These are phyloP conservation scores for Dorcus parallelipipedus DNA, from an alignment of 2,888 invertebrate genomes.

Conservation along the genomic window DNA sequence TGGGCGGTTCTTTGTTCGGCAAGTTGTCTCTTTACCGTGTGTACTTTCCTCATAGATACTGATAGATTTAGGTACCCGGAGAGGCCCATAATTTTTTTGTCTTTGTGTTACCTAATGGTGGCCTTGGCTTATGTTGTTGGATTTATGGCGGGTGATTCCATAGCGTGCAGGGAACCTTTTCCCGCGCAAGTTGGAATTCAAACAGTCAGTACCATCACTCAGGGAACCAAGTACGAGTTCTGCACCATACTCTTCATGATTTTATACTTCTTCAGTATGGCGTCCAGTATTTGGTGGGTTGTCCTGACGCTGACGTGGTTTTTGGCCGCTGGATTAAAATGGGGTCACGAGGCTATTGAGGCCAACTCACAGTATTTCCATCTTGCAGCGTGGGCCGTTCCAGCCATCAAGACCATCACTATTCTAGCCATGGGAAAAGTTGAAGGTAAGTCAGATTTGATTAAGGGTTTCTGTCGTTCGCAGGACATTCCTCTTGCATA, in stretches of 20 bases:
- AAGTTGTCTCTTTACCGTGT: conserved; percentile 88
- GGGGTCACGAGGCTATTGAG: conserved; percentile 98
- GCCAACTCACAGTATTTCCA: conserved; percentile 97
- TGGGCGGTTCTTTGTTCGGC: conserved; percentile 88
- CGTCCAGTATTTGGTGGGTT: conserved; percentile 97
- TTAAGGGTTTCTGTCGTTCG: too few relatives aligned
- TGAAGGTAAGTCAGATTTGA: conserved; percentile 65
- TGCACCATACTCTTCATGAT: conserved; percentile 96
- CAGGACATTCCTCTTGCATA: too few relatives aligned
- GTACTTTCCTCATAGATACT: conserved; percentile 92
- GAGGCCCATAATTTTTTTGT: conserved; percentile 94
- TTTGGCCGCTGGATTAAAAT: conserved; percentile 91
- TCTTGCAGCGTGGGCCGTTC: conserved; percentile 96
- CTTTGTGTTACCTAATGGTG: conserved; percentile 93
- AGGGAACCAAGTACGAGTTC: conserved; percentile 77
- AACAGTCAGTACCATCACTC: conserved; percentile 81
- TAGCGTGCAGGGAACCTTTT: conserved; percentile 81
- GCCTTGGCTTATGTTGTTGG: conserved; percentile 89
- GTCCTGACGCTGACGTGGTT: conserved; percentile 95
- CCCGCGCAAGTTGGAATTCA: conserved; percentile 68
- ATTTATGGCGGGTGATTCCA: conserved; percentile 76
- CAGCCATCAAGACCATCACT: conserved; percentile 92
- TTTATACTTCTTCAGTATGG: conserved; percentile 94
- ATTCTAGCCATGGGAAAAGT: conserved; percentile 94
- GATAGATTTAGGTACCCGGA: conserved; percentile 96